These are phyloP conservation scores for Sigmodon hispidus DNA, from an alignment of 2,113 vertebrate species.

Conservation along the genomic window DNA sequence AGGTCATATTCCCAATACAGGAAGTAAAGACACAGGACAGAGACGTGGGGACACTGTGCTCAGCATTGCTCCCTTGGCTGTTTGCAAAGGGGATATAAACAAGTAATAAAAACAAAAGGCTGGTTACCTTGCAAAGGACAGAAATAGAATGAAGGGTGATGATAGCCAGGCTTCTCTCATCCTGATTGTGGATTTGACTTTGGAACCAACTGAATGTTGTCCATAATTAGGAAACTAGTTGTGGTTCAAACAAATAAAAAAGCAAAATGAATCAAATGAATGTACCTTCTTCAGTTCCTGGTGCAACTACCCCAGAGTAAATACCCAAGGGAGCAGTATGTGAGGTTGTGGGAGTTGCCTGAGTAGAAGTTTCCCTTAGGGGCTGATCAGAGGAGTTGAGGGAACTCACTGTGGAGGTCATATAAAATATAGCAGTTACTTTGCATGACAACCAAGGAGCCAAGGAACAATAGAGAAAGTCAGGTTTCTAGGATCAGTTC, in stretches of 20 bases:
- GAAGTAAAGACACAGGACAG: not conserved
- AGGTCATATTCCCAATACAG: not conserved
- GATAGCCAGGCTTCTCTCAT: not conserved
- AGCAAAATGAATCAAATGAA: not conserved
- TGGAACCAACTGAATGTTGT: not conserved
- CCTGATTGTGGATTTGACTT: not conserved
- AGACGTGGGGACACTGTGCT: not conserved
- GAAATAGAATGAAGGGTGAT: not conserved
- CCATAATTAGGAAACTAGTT: not conserved
- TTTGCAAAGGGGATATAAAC: not conserved
- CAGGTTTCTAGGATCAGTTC: constrained; percentile 45
- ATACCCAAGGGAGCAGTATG: not conserved
- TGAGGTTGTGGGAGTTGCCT: not conserved
- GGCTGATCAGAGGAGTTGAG: not conserved
- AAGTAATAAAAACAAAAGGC: not conserved
- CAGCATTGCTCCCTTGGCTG: not conserved
- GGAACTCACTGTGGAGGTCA: not conserved
- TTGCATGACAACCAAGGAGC: not conserved
- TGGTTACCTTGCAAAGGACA: not conserved
- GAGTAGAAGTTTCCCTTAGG: not conserved
- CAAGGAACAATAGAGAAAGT: not conserved
- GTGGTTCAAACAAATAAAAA: constrained; percentile 29
- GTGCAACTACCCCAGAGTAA: not conserved
- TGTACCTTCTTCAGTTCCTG: not conserved
- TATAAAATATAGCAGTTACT: not conserved